Percentiles rank a stretch among this genome's conserved stretches.
These are phyloP conservation scores for Alouatta palliata DNA, from an alignment of 2,113 vertebrate genomes.

Conservation along the genomic window DNA sequence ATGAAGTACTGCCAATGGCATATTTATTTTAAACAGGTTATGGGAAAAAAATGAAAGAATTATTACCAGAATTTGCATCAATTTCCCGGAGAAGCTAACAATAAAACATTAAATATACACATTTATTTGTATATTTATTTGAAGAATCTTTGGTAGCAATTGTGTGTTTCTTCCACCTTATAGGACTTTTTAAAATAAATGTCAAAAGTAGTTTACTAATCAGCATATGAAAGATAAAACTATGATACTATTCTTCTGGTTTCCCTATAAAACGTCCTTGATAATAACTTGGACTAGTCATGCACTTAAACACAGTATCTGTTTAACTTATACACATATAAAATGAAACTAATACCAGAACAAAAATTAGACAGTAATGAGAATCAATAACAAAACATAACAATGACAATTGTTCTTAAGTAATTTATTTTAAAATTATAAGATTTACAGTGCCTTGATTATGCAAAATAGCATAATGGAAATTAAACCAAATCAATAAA, in stretches of 20 bases:
- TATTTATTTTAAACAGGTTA: conserved; percentile 49
- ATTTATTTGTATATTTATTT: conserved; percentile 62
- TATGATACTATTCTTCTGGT: conserved; percentile 25
- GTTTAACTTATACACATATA: conserved; percentile 57
- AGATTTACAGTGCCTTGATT: conserved; percentile 88
- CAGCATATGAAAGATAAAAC: conserved; percentile 48
- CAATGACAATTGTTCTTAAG: conserved; percentile 80
- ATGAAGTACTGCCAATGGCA: background rate
- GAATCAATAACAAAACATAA: conserved; percentile 80
- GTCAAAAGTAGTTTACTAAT: conserved; percentile 47
- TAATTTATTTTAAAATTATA: conserved; percentile 86
- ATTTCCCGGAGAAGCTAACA: conserved; percentile 60
- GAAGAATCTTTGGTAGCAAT: conserved; percentile 76
- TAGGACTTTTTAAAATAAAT: conserved; percentile 61
- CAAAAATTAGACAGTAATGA: conserved; percentile 72
- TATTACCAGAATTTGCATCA: conserved; percentile 59
- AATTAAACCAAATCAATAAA: conserved; percentile 83
- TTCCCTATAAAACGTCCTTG: background rate
- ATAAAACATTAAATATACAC: conserved; percentile 69
- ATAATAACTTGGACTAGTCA: conserved; percentile 2
- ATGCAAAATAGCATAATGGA: conserved; percentile 86
- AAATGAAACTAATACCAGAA: conserved; percentile 55
- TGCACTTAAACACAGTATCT: conserved; percentile 47
- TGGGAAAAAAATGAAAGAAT: background rate
- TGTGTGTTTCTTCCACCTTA: conserved; percentile 64